phyloP scores from a whole-genome alignment of 2,113 vertebrate genomes.

The Halichoerus grypus region DNA sequence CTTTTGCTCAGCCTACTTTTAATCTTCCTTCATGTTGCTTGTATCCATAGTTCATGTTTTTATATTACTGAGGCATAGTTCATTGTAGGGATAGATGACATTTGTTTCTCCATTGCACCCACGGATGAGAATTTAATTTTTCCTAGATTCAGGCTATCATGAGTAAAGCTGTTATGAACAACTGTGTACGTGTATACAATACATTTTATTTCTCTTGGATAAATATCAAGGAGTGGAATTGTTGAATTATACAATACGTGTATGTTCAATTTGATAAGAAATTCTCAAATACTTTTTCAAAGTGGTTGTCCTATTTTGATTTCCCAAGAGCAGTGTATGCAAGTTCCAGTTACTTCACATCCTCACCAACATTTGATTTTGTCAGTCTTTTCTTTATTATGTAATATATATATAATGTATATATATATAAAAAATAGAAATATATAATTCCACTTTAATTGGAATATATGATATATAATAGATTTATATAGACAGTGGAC shows the following conservation, averaged over 20 bases:
- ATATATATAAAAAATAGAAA: neutral
- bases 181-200: neutral
- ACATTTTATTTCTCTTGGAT: neutral
- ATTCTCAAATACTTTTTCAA: neutral
- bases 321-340: neutral
- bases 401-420: neutral
- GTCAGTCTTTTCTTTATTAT: neutral
- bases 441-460: neutral
- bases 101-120: neutral
- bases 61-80: neutral
- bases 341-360: neutral
- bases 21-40: neutral
- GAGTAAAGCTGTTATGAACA: neutral
- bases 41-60: neutral
- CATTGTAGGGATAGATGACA: neutral
- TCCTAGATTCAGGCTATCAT: neutral
- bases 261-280: slow-evolving; percentile 3
- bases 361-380: neutral
- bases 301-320: neutral
- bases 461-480: neutral
- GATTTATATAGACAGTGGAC: neutral
- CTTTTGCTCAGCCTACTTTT: neutral
- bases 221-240: neutral
- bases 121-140: neutral
- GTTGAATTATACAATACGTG: neutral